A percentile compares a stretch with the other conserved stretches of the same genome.
Evolutionary conservation across 2,113 vertebrate species (phyloP).

Genomic region (Aphyosemion australe): DNA sequence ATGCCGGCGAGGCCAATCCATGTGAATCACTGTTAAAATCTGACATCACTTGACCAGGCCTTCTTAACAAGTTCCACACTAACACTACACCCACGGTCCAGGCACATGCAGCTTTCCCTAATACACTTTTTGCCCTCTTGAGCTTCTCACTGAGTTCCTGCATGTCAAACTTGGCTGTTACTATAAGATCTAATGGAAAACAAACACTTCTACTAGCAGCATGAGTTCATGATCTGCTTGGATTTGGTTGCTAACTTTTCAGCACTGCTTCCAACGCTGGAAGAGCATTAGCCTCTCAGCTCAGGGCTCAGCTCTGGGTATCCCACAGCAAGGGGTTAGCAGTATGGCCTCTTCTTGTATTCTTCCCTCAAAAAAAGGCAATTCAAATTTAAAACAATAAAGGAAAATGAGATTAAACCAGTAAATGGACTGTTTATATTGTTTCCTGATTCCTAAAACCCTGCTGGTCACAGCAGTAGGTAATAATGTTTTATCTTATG

Average conservation of each 20-base stretch:
- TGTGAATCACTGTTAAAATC: slow-evolving; percentile 73
- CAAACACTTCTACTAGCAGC: slow-evolving; percentile 56
- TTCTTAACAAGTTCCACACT: slow-evolving; percentile 75
- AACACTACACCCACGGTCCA: slow-evolving; percentile 42
- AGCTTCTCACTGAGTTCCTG: slow-evolving; percentile 20
- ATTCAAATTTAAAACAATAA: slow-evolving; percentile 1
- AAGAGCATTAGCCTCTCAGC: slow-evolving; percentile 44
- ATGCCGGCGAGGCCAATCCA: slow-evolving; percentile 74
- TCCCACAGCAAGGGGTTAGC: slow-evolving; percentile 18
- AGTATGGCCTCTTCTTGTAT: slow-evolving; percentile 31
- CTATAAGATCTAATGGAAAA: slow-evolving; percentile 40
- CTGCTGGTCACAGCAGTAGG: slow-evolving; percentile 23
- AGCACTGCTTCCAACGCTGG: slow-evolving; percentile 19
- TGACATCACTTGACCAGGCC: slow-evolving; percentile 75
- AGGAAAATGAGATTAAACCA: background rate
- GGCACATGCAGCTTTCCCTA: slow-evolving; percentile 54
- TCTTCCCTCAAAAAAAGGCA: slow-evolving; percentile 34
- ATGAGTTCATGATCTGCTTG: slow-evolving; percentile 48
- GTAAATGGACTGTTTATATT: slow-evolving; percentile 53
- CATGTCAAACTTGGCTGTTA: slow-evolving; percentile 38
- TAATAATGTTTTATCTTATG: slow-evolving; percentile 55
- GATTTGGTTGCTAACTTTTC: slow-evolving; percentile 43
- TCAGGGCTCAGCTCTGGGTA: slow-evolving; percentile 20
- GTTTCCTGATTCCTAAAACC: slow-evolving; percentile 52
- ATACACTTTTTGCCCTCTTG: slow-evolving; percentile 56